These are phyloP conservation scores for Oenanthe oenanthe DNA, from an alignment of 2,113 vertebrate species.

Conservation along the genomic window DNA sequence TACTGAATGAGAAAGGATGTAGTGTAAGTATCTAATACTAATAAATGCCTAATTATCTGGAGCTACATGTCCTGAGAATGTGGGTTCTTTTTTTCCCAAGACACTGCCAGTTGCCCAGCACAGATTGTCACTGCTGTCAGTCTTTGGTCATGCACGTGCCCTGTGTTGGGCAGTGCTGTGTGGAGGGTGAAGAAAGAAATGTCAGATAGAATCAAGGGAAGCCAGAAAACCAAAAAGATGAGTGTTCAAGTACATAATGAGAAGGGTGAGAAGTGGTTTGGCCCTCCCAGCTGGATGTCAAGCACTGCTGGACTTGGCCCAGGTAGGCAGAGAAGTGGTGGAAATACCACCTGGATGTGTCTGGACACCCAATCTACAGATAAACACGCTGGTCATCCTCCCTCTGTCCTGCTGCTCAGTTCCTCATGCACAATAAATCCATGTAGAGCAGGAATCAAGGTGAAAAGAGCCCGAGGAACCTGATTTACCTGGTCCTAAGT, in stretches of 20 bases:
- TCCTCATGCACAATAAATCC: not conserved
- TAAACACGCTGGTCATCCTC: fast-evolving
- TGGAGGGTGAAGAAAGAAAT: not conserved
- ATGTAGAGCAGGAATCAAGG: not conserved
- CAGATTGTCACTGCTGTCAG: not conserved
- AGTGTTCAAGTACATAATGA: not conserved
- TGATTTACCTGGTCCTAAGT: not conserved
- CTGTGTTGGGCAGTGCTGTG: not conserved
- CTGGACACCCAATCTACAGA: fast-evolving
- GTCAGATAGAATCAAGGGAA: not conserved
- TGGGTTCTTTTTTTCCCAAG: not conserved
- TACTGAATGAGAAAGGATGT: not conserved
- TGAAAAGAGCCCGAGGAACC: not conserved
- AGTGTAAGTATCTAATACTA: not conserved
- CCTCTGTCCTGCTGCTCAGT: not conserved
- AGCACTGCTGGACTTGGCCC: not conserved
- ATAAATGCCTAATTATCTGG: not conserved
- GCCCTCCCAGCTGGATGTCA: fast-evolving
- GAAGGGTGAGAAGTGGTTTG: fast-evolving
- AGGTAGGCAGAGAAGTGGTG: not conserved
- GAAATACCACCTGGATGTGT: not conserved
- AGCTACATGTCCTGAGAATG: not conserved
- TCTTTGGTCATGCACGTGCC: fast-evolving
- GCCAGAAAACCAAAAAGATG: not conserved
- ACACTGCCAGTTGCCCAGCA: not conserved